Conservation (phyloP, 2,113 vertebrate species). For the Cynopterus brachyotis region DNA sequence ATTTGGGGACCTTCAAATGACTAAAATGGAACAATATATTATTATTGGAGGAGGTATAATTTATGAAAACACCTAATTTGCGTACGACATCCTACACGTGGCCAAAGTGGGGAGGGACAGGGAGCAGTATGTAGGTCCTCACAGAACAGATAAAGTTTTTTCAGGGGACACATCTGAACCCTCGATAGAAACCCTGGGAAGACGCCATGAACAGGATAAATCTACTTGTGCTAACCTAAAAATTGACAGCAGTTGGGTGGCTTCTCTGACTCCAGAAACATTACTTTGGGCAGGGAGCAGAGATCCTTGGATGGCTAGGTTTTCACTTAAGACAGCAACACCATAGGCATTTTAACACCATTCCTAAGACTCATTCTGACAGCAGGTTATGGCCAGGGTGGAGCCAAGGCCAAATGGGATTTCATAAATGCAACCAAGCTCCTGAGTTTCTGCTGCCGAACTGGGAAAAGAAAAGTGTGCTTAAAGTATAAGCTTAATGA, state of each 20-base stretch:
- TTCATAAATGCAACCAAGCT: background rate
- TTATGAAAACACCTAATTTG: background rate
- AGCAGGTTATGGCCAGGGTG: accelerated
- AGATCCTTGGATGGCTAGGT: background rate
- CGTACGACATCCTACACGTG: background rate
- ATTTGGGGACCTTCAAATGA: background rate
- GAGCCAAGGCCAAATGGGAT: background rate
- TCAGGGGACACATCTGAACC: background rate
- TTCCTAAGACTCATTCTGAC: background rate
- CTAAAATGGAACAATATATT: background rate
- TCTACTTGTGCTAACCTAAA: background rate
- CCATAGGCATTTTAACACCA: background rate
- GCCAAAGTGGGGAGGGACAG: too few relatives aligned
- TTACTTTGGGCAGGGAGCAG: background rate
- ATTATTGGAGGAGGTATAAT: background rate
- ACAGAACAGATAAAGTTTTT: background rate
- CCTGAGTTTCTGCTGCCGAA: background rate
- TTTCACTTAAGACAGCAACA: background rate
- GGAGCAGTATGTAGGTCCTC: background rate
- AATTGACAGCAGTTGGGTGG: background rate
- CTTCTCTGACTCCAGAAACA: background rate
- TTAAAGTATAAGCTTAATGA: background rate
- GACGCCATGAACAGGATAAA: background rate
- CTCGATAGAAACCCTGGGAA: background rate
- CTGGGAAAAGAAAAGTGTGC: background rate